A percentile compares a stretch with the other conserved stretches of the same genome.
These are phyloP conservation scores for Adelges cooleyi DNA, from an alignment of 1,140 invertebrate species.

Conservation along the genomic window DNA sequence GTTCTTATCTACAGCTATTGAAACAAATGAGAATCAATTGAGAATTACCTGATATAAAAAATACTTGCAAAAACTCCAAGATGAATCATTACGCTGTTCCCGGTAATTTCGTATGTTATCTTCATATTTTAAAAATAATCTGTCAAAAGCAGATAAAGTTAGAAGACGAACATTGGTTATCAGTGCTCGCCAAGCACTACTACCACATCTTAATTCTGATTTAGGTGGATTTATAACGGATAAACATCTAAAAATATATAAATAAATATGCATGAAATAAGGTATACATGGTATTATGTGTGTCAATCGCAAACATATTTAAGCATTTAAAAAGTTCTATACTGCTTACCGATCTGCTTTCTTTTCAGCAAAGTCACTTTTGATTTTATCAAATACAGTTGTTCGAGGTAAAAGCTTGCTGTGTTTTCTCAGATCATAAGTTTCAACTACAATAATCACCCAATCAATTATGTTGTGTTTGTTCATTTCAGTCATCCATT, in stretches of 20 bases:
- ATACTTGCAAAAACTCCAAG: constrained; percentile 91
- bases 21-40: neutral
- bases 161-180: constrained; percentile 70
- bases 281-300: neutral
- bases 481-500: constrained; percentile 69
- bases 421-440: constrained; percentile 77
- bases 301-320: neutral
- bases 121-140: constrained; percentile 73
- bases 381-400: constrained; percentile 88
- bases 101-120: constrained; percentile 80
- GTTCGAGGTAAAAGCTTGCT: constrained; percentile 86
- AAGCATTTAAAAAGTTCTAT: neutral
- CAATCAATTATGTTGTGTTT: constrained; percentile 72
- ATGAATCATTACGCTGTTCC: constrained; percentile 76
- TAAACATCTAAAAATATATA: constrained; percentile 54
- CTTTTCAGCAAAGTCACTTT: constrained; percentile 84
- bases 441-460: constrained; percentile 88
- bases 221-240: constrained; percentile 82
- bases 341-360: constrained; percentile 56
- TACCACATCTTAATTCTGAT: constrained; percentile 72
- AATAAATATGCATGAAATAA: neutral
- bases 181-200: constrained; percentile 73
- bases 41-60: constrained; percentile 71
- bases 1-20: no score
- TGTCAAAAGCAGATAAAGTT: constrained; percentile 76